Conservation (phyloP, 2,888 invertebrate genomes). For the Himalopsyche tibetana region DNA sequence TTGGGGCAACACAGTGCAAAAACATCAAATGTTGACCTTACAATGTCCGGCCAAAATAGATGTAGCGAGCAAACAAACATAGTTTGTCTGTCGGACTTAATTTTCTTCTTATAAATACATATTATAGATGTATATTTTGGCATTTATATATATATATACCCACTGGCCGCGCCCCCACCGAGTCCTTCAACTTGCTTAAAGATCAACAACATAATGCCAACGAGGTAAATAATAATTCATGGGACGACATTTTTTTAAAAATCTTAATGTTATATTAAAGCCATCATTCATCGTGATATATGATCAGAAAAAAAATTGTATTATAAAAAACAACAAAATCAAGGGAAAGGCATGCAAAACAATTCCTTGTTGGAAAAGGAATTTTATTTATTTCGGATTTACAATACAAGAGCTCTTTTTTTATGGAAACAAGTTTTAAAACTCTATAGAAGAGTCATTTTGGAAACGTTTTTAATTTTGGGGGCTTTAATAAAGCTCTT, state of each 20-base stretch:
- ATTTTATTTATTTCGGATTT: too few species aligned
- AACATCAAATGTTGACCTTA: background rate
- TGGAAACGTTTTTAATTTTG: too few species aligned
- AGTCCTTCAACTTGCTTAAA: background rate
- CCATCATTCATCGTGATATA: too few species aligned
- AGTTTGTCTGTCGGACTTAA: background rate
- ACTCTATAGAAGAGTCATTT: too few species aligned
- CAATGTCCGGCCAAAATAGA: constrained; percentile 11
- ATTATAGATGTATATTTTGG: background rate
- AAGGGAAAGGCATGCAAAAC: too few species aligned
- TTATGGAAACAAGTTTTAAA: too few species aligned
- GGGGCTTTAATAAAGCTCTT: too few species aligned
- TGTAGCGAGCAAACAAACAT: background rate
- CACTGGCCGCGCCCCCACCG: background rate
- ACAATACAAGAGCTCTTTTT: too few species aligned
- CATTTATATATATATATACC: background rate
- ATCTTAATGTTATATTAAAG: background rate
- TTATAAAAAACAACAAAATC: too few species aligned
- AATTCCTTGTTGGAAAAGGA: too few species aligned
- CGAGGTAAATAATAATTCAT: background rate
- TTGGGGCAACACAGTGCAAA: background rate
- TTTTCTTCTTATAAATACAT: background rate
- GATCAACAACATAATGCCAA: background rate
- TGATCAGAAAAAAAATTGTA: too few species aligned
- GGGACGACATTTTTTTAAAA: background rate